Evolutionary conservation across 2,113 vertebrate genomes (phyloP).

Genomic region (Gymnorhina tibicen): DNA sequence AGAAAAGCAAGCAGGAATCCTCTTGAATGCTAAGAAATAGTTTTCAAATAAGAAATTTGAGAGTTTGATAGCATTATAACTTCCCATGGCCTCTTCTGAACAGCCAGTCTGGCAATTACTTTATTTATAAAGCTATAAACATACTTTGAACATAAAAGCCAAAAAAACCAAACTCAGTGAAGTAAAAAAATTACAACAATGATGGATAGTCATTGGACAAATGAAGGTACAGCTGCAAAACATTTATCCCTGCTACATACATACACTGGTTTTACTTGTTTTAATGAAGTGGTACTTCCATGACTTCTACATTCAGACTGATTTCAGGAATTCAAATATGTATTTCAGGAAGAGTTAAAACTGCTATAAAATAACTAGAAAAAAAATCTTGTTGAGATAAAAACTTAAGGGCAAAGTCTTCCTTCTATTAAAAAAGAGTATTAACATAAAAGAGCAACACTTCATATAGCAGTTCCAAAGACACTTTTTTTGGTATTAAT

Average conservation of each 20-base stretch:
- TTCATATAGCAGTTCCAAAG: background rate
- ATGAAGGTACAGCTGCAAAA: slow-evolving; percentile 27
- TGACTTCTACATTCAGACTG: slow-evolving; percentile 46
- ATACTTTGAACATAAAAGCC: slow-evolving; percentile 66
- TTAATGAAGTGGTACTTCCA: slow-evolving; percentile 40
- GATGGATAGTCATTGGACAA: slow-evolving; percentile 10
- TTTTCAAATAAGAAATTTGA: too few relatives aligned
- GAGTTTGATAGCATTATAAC: background rate
- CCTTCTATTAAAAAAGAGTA: background rate
- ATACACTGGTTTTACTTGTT: slow-evolving; percentile 29
- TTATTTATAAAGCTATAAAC: slow-evolving; percentile 75
- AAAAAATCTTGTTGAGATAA: background rate
- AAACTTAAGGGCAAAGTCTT: background rate
- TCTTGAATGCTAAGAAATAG: background rate
- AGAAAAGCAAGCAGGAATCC: background rate
- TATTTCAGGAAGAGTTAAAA: background rate
- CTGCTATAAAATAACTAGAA: background rate
- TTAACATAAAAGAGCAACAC: background rate
- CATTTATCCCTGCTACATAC: slow-evolving; percentile 54
- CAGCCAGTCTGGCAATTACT: slow-evolving; percentile 58
- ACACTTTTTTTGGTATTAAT: background rate
- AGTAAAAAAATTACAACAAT: slow-evolving; percentile 56
- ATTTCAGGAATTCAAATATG: background rate
- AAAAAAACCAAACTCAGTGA: slow-evolving; percentile 58
- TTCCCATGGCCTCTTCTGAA: slow-evolving; percentile 53